These are phyloP conservation scores for Antitype chi DNA, from an alignment of 2,888 invertebrate species.

Conservation along the genomic window DNA sequence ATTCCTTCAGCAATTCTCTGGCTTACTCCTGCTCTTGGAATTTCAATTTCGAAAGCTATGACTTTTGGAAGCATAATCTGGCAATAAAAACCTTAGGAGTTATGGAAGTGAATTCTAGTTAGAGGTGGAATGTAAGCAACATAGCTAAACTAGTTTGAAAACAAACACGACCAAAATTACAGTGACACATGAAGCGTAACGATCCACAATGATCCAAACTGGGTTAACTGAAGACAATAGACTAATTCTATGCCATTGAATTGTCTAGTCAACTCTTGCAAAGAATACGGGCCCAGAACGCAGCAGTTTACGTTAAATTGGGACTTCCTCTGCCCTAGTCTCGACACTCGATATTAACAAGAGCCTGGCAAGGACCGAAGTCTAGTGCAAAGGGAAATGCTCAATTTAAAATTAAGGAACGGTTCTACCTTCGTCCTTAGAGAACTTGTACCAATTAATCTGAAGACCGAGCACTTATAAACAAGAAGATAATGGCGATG, in stretches of 20 bases:
- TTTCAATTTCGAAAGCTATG: conserved; percentile 26
- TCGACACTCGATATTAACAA: conserved; percentile 49
- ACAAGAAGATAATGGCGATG: conserved; percentile 2
- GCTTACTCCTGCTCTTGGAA: not conserved
- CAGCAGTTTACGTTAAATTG: conserved; percentile 79
- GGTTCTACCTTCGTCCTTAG: conserved; percentile 36
- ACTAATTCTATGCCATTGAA: conserved; percentile 58
- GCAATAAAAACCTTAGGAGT: conserved; percentile 8
- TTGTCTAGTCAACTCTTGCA: conserved; percentile 52
- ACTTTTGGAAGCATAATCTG: conserved; percentile 11
- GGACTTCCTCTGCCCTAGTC: conserved; percentile 76
- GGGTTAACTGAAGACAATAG: conserved; percentile 37
- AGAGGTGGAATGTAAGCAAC: conserved; percentile 15
- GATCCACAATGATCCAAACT: conserved; percentile 37
- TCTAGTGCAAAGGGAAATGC: conserved; percentile 52
- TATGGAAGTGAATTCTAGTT: not conserved
- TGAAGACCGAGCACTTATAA: not conserved
- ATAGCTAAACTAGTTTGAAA: conserved; percentile 15
- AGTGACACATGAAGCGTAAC: conserved; percentile 25
- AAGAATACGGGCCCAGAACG: conserved; percentile 72
- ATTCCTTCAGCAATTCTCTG: not conserved
- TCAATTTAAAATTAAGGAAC: conserved; percentile 59
- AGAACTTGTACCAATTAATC: conserved; percentile 42
- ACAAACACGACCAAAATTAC: conserved; percentile 13
- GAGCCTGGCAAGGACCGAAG: conserved; percentile 54